Conservation (phyloP, 2,888 invertebrate species). For the Melanostoma mellinum region DNA sequence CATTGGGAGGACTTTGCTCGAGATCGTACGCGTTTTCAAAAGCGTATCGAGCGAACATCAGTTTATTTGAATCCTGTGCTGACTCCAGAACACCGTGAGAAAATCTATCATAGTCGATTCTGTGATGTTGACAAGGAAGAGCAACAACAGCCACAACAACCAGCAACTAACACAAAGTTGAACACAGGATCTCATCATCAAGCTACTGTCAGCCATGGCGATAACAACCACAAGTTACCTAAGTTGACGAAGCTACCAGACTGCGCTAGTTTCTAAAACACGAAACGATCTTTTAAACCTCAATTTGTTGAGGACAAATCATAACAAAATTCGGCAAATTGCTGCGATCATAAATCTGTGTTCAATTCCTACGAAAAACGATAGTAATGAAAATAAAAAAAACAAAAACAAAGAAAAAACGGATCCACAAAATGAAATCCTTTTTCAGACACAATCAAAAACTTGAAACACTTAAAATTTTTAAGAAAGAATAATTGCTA, state of each 20-base stretch:
- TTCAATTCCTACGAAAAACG: conserved; percentile 36
- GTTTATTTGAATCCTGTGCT: conserved; percentile 77
- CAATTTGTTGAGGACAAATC: background rate
- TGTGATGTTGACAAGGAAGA: conserved; percentile 59
- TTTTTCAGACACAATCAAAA: conserved; percentile 24
- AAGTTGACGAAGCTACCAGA: conserved; percentile 46
- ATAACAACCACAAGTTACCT: conserved; percentile 53
- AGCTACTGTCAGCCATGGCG: conserved; percentile 12
- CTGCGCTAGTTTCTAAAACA: conserved; percentile 56
- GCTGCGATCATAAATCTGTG: conserved; percentile 58
- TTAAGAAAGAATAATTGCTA: conserved; percentile 1
- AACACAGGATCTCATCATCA: conserved; percentile 28
- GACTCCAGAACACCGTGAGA: conserved; percentile 78
- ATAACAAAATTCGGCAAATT: conserved; percentile 48
- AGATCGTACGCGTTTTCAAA: conserved; percentile 81
- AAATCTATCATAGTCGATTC: conserved; percentile 78
- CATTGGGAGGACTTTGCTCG: conserved; percentile 85
- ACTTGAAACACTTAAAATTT: conserved; percentile 6
- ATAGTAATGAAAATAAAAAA: background rate
- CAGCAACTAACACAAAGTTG: background rate
- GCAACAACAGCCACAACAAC: conserved; percentile 13
- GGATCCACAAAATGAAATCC: conserved; percentile 36
- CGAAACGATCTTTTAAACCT: conserved; percentile 8
- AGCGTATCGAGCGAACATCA: conserved; percentile 77
- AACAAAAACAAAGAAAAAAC: background rate